phyloP scores from a whole-genome alignment of 2,113 vertebrate genomes.

The Leptobrachium ailaonicum region DNA sequence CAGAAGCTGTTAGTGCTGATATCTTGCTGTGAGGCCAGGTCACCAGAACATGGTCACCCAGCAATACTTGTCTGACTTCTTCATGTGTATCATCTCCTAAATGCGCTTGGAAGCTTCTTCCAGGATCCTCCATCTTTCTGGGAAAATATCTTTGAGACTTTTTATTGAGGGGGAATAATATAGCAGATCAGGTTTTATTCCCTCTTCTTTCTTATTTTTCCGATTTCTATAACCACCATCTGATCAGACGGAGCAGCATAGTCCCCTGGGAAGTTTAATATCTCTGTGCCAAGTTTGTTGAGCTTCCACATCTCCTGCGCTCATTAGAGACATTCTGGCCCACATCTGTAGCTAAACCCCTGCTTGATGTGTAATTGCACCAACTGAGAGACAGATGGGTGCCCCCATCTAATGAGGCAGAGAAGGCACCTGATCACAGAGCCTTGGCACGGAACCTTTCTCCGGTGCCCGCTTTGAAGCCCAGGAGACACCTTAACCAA shows the following conservation, averaged over 20 bases:
- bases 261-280: constrained; percentile 11
- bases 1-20: constrained; percentile 10
- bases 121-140: too few relatives aligned
- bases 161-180: too few relatives aligned
- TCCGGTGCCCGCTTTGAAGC: background rate
- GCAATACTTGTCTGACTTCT: too few relatives aligned
- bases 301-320: constrained; percentile 4
- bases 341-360: constrained; percentile 35
- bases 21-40: background rate
- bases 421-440: constrained; percentile 11
- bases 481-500: too few relatives aligned
- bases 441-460: background rate
- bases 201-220: background rate
- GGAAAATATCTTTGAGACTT: too few relatives aligned
- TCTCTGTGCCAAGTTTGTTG: constrained; percentile 14
- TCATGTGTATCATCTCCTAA: too few relatives aligned
- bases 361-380: constrained; percentile 23
- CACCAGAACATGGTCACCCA: background rate
- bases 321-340: constrained; percentile 23
- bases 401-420: constrained; percentile 10
- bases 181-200: background rate
- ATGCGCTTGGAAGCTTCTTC: too few relatives aligned
- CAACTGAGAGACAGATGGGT: constrained; percentile 41
- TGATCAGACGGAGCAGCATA: background rate
- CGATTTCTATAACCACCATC: background rate